These are phyloP conservation scores for Pyrrhopygopsis socrates DNA, from an alignment of 2,888 invertebrate species.

Conservation along the genomic window DNA sequence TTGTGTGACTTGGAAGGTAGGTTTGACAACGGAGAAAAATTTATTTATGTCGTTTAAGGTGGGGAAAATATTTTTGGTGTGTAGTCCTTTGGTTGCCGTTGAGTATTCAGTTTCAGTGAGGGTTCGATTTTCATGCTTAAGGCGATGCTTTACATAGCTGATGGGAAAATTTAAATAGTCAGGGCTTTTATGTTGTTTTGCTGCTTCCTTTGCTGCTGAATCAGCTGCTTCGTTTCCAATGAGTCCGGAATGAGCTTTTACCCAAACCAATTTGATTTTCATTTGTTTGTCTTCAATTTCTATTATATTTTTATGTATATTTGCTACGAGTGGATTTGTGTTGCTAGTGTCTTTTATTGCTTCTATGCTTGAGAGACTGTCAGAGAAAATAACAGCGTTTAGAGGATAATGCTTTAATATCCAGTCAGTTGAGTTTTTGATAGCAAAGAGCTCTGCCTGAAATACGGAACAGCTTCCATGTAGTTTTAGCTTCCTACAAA, in stretches of 20 bases:
- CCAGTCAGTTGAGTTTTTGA: conserved; percentile 1
- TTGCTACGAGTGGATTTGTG: neutral
- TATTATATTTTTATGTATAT: conserved; percentile 11
- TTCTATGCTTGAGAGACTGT: conserved; percentile 23
- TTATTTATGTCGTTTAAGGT: neutral
- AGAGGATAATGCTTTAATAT: neutral
- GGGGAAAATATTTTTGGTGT: neutral
- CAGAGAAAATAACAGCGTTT: conserved; percentile 20
- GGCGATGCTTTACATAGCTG: conserved; percentile 29
- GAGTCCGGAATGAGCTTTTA: conserved; percentile 38
- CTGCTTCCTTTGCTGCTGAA: conserved; percentile 34
- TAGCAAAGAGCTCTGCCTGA: conserved; percentile 65
- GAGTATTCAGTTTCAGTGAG: neutral
- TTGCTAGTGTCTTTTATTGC: conserved; percentile 28
- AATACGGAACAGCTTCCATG: conserved; percentile 61
- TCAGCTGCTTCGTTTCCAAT: conserved; percentile 58
- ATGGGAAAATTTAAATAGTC: conserved; percentile 42
- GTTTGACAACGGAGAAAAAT: neutral
- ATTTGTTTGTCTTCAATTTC: neutral
- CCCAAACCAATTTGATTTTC: conserved; percentile 23
- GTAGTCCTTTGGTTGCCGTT: neutral
- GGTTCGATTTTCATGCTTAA: neutral
- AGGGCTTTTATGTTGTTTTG: neutral
- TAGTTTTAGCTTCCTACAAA: conserved; percentile 45
- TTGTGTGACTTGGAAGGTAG: neutral